Evolutionary conservation across 2,888 invertebrate genomes (phyloP).

Genomic region (Formica aserva): DNA sequence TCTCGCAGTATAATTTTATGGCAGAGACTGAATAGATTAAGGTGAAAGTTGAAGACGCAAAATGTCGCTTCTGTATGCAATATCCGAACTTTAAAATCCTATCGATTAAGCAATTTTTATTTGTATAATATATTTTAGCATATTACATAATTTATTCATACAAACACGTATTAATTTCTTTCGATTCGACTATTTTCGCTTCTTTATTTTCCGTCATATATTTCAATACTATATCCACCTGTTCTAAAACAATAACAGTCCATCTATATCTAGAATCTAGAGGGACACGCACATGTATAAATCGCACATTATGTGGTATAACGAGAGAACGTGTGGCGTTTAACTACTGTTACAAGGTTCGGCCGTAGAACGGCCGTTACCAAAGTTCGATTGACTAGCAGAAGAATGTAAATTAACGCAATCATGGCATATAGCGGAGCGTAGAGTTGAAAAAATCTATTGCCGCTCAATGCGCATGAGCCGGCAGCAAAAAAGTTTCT

Average conservation of each 20-base stretch:
- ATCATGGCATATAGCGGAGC: not conserved
- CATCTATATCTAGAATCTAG: too few relatives aligned
- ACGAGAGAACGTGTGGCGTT: not conserved
- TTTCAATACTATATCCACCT: not conserved
- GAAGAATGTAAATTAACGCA: conserved; percentile 26
- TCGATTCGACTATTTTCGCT: not conserved
- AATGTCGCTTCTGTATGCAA: not conserved
- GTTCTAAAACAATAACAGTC: not conserved
- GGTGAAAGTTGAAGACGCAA: not conserved
- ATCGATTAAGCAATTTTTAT: not conserved
- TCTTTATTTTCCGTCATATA: not conserved
- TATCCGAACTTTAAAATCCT: not conserved
- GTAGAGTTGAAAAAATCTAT: conserved; percentile 48
- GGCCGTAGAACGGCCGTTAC: not conserved
- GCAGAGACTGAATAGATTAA: not conserved
- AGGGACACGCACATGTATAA: not conserved
- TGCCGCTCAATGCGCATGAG: conserved; percentile 65
- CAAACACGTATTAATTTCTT: not conserved
- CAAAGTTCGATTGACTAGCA: conserved; percentile 10
- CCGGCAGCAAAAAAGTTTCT: conserved; percentile 60
- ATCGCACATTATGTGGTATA: not conserved
- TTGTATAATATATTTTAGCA: not conserved
- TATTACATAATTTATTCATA: not conserved
- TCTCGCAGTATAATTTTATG: not conserved
- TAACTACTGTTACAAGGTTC: conserved; percentile 2